Evolutionary conservation across 2,888 invertebrate species (phyloP).

Genomic region (Himalopsyche japonica): DNA sequence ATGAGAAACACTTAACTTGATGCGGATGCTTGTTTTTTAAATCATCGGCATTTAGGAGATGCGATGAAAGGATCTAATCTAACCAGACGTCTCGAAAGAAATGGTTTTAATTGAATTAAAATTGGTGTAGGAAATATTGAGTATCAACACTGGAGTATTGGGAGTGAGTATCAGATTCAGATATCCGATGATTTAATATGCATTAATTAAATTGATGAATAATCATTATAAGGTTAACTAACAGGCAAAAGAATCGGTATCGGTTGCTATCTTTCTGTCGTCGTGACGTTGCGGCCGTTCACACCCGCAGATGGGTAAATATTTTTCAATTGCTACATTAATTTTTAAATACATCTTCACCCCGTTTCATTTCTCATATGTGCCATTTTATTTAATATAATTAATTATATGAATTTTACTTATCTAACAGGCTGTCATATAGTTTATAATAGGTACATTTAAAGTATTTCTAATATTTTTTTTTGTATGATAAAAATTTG

Average conservation of each 20-base stretch:
- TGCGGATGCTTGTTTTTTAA: no score
- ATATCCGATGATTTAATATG: not conserved
- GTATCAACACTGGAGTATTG: not conserved
- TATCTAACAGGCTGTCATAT: slow-evolving; percentile 4
- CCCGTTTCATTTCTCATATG: not conserved
- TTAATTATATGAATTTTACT: not conserved
- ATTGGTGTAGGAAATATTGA: not conserved
- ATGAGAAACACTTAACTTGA: no score
- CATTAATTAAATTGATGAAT: no score
- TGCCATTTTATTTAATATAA: not conserved
- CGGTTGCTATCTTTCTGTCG: no score
- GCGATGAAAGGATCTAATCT: no score
- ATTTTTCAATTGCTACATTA: not conserved
- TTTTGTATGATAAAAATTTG: slow-evolving; percentile 1
- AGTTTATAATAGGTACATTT: not conserved
- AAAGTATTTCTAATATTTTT: not conserved
- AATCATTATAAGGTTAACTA: no score
- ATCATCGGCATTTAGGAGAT: no score
- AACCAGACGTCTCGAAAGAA: no score
- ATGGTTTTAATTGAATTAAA: no score
- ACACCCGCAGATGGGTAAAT: not conserved
- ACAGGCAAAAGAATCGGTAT: no score
- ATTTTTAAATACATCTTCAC: not conserved
- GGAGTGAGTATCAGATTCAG: not conserved
- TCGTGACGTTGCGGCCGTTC: not conserved